phyloP scores from a whole-genome alignment of 2,888 invertebrate species.

The Drosophila paramelanica region DNA sequence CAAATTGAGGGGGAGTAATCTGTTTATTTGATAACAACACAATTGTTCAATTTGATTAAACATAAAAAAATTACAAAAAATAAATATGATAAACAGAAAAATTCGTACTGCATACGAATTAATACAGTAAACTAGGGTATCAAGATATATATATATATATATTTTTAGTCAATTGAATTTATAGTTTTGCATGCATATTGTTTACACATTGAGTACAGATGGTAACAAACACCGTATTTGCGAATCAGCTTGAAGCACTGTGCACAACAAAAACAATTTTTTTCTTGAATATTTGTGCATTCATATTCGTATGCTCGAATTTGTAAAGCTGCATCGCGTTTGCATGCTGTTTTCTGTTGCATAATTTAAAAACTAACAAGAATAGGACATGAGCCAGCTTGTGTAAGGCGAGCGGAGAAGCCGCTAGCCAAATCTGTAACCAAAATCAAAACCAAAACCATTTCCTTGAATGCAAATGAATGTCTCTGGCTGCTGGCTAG shows the following conservation, averaged over 20 bases:
- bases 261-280: neutral
- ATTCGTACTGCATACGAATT: no score
- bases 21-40: neutral
- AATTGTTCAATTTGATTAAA: no score
- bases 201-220: no score
- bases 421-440: conserved; percentile 4
- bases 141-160: no score
- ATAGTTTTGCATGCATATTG: no score
- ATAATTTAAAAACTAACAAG: neutral
- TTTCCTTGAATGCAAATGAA: conserved; percentile 45
- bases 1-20: neutral
- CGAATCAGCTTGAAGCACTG: no score
- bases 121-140: no score
- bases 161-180: no score
- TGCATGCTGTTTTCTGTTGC: conserved; percentile 1
- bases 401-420: neutral
- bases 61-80: no score
- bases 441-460: conserved; percentile 21
- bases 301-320: neutral
- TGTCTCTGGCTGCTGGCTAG: conserved; percentile 1
- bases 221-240: no score
- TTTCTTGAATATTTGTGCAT: conserved; percentile 4
- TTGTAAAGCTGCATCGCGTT: neutral
- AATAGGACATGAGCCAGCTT: no score
- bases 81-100: no score